Conservation (phyloP, 2,888 invertebrate genomes). For the Amblyteles armatorius region DNA sequence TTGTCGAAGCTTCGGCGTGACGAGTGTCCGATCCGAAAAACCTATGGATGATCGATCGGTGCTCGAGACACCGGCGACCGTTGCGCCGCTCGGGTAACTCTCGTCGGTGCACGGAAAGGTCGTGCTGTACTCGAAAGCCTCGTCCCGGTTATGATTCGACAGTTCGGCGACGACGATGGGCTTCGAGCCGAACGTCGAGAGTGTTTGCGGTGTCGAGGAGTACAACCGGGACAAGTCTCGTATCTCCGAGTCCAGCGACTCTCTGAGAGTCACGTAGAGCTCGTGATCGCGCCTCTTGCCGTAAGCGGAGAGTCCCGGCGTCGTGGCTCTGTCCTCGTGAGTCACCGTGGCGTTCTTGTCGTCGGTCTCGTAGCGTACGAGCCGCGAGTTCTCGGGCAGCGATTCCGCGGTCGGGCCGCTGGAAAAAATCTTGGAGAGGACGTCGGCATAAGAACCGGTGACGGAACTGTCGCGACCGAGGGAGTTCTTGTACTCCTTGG, state of each 20-base stretch:
- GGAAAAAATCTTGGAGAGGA: slow-evolving; percentile 46
- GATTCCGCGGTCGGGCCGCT: neutral
- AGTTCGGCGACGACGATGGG: slow-evolving; percentile 81
- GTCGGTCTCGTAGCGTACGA: slow-evolving; percentile 14
- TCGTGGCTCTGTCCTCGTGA: slow-evolving; percentile 19
- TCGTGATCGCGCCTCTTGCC: slow-evolving; percentile 52
- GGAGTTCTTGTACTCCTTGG: slow-evolving; percentile 31
- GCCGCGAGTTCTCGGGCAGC: slow-evolving; percentile 12
- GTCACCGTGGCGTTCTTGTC: neutral
- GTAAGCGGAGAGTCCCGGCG: slow-evolving; percentile 37
- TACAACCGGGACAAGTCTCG: slow-evolving; percentile 24
- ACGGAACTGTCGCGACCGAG: slow-evolving; percentile 28
- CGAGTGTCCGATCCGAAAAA: slow-evolving; percentile 24
- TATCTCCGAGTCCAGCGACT: slow-evolving; percentile 53
- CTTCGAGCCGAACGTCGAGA: slow-evolving; percentile 71
- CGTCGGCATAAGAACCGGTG: slow-evolving; percentile 26
- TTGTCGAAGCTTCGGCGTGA: slow-evolving; percentile 61
- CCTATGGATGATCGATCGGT: slow-evolving; percentile 26
- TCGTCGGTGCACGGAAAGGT: slow-evolving; percentile 73
- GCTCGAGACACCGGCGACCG: slow-evolving; percentile 59
- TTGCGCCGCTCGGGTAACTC: slow-evolving; percentile 72
- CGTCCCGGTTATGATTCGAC: slow-evolving; percentile 59
- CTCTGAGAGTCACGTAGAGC: slow-evolving; percentile 57
- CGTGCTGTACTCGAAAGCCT: slow-evolving; percentile 72
- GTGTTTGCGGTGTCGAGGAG: slow-evolving; percentile 38